Conservation (phyloP, 2,113 vertebrate genomes). For the Petrocephalus microphthalmus region DNA sequence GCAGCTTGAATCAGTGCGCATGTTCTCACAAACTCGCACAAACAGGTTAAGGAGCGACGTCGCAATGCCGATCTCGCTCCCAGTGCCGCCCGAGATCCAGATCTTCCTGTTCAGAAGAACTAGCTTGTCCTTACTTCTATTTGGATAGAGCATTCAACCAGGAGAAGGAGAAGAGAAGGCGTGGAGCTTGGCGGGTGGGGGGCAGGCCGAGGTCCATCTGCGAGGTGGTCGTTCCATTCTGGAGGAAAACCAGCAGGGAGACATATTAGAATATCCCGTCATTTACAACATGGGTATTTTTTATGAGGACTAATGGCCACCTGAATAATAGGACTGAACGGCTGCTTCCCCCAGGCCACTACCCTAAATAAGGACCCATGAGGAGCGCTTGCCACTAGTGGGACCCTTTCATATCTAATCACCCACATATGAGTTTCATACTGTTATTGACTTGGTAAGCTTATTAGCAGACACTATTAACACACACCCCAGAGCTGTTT, state of each 20-base stretch:
- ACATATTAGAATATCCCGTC: neutral
- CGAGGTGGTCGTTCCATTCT: constrained; percentile 16
- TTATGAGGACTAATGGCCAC: neutral
- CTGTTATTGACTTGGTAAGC: neutral
- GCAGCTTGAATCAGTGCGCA: neutral
- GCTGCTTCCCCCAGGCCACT: neutral
- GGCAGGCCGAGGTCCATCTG: constrained; percentile 8
- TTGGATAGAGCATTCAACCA: constrained; percentile 43
- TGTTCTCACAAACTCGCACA: neutral
- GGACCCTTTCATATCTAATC: neutral
- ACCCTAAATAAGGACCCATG: neutral
- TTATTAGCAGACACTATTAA: neutral
- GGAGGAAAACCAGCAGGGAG: neutral
- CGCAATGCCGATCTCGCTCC: neutral
- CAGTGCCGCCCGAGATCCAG: neutral
- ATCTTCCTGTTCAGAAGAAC: neutral
- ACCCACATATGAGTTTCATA: neutral
- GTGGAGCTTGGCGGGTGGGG: constrained; percentile 22
- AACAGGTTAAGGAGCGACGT: neutral
- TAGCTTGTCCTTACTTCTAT: constrained; percentile 26
- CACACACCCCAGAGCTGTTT: neutral
- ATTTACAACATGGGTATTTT: neutral
- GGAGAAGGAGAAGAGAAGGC: constrained; percentile 47
- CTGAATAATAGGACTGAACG: neutral
- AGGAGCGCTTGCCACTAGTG: neutral